Base-by-base conservation (phyloP, 2,113 vertebrate genomes). In the Caloenas nicobarica region DNA sequence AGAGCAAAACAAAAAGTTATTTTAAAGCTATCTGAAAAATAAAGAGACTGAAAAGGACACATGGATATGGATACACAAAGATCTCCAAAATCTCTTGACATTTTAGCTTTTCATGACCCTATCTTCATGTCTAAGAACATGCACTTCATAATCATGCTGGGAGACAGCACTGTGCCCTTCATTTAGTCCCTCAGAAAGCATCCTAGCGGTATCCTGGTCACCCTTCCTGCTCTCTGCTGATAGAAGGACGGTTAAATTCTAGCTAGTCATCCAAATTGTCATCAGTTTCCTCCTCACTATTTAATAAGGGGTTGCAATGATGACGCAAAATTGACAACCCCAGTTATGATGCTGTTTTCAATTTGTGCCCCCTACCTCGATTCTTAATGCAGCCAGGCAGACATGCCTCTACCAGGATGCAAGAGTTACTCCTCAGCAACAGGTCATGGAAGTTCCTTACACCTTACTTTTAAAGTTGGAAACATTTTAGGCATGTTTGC, bases 191-290 rank as follows among this genome's bases (percentile, higher is more conserved):
- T 54, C 29, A 8, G 25, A 34, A 22, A 5, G n/a, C 17, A 81
- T 12, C 16, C 40, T 65, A 28, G 33, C 0, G 0, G 7, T 46
- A 70, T 11, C 11, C 23, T 33, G 13, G n/a, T 81, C 19, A 56
- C 51, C 81, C n/a, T 48, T 48, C 56, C 42, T 33, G 22, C 61
- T 62, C 40, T 38, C 46, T 73, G 56, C 33, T 40, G 42, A 26
- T 31, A 73, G 33, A 8, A 91, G 7, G 7, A 89, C 33, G 0
- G 0, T 22, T 53, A 31, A 11, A 29, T 54, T 81, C 87, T 42
- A 76, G 44, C 44, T 13, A 34, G 16, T 46, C 36, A 82, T 51
- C 16, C 44, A 73, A 71, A 19, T 34, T 72, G 26, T 25, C 28
- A 38, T 8, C 21, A 44, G 36, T 40, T 50, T 12, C 42, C 7